Percentiles rank a stretch among this genome's conserved stretches.
Evolutionary conservation across 2,113 vertebrate species (phyloP).

Genomic region (Camarhynchus parvulus): DNA sequence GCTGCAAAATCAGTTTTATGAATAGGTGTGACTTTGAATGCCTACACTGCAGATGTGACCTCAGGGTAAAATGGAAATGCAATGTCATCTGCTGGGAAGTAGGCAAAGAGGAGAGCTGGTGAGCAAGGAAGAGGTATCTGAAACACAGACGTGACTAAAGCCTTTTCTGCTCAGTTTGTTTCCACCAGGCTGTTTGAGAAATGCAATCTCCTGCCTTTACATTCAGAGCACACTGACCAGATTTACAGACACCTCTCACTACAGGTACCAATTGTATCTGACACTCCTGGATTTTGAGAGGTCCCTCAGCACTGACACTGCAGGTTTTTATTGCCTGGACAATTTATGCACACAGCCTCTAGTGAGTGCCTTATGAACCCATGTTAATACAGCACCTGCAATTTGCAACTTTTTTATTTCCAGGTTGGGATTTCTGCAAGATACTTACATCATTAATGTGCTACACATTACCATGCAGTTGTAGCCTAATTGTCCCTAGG

Average conservation of each 20-base stretch:
- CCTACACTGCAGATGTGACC: not conserved
- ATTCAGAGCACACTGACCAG: not conserved
- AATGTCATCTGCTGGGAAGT: not conserved
- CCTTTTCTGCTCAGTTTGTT: not conserved
- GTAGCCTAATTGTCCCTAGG: not conserved
- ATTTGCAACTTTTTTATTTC: not conserved
- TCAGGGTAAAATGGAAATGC: constrained; percentile 7
- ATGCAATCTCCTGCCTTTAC: not conserved
- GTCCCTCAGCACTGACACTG: not conserved
- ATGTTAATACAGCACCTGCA: not conserved
- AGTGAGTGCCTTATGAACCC: not conserved
- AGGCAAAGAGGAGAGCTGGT: not conserved
- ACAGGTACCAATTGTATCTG: not conserved
- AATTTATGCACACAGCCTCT: not conserved
- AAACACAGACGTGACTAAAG: not conserved
- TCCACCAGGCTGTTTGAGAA: not conserved
- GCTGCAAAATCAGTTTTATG: constrained; percentile 1
- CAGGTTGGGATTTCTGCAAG: not conserved
- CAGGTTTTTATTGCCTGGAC: not conserved
- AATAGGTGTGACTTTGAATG: not conserved
- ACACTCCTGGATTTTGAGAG: not conserved
- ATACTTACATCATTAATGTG: not conserved
- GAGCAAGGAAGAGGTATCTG: not conserved
- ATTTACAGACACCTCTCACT: not conserved
- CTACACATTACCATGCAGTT: not conserved